Conservation (phyloP, 2,797 vertebrate genomes). For the Taeniopygia guttata region DNA sequence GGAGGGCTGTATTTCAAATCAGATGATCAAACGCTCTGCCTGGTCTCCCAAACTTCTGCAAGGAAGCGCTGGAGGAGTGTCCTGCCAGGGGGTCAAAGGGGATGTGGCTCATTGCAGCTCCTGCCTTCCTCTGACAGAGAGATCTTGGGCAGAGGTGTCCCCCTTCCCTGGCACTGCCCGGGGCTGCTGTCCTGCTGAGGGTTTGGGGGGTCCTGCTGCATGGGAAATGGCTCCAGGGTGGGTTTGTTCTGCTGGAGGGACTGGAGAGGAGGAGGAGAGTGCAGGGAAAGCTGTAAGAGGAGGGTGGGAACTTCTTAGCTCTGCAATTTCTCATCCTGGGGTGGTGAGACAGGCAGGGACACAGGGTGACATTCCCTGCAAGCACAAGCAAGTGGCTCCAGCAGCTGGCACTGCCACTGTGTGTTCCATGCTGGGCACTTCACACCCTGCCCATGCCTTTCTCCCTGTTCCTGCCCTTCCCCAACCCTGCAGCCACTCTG, state of each 20-base stretch:
- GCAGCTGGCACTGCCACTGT: not conserved
- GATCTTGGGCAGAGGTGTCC: not conserved
- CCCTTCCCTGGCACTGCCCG: rapidly evolving
- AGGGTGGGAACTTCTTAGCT: not conserved
- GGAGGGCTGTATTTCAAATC: conserved; percentile 58
- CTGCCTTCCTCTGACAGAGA: rapidly evolving
- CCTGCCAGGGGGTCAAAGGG: not conserved
- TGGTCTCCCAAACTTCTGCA: not conserved
- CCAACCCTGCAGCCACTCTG: rapidly evolving
- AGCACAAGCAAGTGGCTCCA: not conserved
- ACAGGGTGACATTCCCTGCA: not conserved
- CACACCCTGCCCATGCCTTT: rapidly evolving
- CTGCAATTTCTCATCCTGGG: not conserved
- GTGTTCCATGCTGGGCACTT: not conserved
- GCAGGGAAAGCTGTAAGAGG: not conserved
- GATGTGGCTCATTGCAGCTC: rapidly evolving
- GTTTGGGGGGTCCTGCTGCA: not conserved
- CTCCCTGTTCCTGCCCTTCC: rapidly evolving
- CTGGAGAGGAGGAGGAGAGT: not conserved
- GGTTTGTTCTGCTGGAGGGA: not conserved
- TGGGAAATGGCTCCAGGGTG: rapidly evolving
- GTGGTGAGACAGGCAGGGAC: not conserved
- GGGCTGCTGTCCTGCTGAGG: not conserved
- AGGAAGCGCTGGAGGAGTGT: not conserved
- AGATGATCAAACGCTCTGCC: not conserved